Base-by-base conservation (phyloP, 2,888 invertebrate species). In the Lasioglossum calceatum region DNA sequence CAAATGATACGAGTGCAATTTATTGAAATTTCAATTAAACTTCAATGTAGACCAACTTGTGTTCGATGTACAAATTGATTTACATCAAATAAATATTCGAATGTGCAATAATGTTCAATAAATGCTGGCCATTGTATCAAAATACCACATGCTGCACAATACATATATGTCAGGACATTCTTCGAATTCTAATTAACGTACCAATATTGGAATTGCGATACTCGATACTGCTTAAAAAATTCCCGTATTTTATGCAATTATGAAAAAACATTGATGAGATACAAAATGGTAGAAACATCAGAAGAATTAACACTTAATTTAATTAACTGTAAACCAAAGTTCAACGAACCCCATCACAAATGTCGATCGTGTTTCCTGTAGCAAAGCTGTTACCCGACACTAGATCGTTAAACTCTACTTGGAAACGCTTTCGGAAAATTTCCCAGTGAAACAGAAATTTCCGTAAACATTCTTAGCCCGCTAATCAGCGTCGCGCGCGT, bases 401-500 rank as follows among this genome's bases (percentile, higher is more conserved):
- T 7, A 5, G 64, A 32, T 32, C 19, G 19, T 32, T 14, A 64
- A 32, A 64, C 2, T 64, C 32, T 7, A 32, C 64, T 64, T 64
- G 16, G 64, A 7, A 32, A 27, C 64, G 64, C 19, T 32, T 64
- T 32, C 64, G 16, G 27, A 64, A 64, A 64, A 64, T 64, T 64
- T 64, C 32, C 16, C 32, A 7, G 64, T 27, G 64, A 64, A 19
- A 64, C 64, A 27, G 64, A 64, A 32, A 64, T 64, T 64, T 64
- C 16, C 27, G 32, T 32, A 64, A 64, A 64, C 16, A 64, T 64
- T 32, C 64, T 32, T 32, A 32, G 64, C 32, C 32, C 8, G 16
- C 32, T 64, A 64, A 64, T 64, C 64, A 64, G 32, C 64, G 64
- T 64, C 64, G 64, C 64, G 64, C 32, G 64, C 64, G 64, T 32